phyloP scores from a whole-genome alignment of 2,797 vertebrate species.

The Channallabes apus region DNA sequence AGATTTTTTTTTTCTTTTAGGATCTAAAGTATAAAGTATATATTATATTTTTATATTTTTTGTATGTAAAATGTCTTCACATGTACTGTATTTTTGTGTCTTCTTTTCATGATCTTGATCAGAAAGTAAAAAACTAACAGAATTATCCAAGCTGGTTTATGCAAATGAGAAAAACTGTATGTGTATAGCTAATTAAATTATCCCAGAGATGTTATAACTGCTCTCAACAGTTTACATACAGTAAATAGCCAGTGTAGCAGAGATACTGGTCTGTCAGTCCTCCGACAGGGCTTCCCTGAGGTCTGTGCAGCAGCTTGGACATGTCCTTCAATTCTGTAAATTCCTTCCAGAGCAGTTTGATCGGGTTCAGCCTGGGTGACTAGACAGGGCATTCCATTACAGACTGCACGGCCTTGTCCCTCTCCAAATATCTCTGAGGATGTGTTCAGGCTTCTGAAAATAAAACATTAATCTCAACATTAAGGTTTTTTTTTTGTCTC shows the following conservation, averaged over 20 bases:
- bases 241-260: background rate
- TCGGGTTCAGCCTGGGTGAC: constrained; percentile 23
- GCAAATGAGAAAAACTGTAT: background rate
- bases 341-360: background rate
- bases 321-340: background rate
- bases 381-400: constrained; percentile 17
- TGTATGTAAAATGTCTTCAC: background rate
- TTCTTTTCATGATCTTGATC: background rate
- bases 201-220: background rate
- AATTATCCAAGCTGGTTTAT: background rate
- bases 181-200: background rate
- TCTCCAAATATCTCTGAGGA: background rate
- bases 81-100: too few species aligned
- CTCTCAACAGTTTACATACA: background rate
- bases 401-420: constrained; percentile 11
- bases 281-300: constrained; percentile 4
- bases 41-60: too few species aligned
- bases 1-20: too few species aligned
- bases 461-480: background rate
- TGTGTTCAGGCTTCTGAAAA: background rate
- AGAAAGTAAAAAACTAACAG: background rate
- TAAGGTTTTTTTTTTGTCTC: background rate
- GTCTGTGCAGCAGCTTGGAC: constrained; percentile 14
- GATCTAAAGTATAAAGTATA: too few species aligned
- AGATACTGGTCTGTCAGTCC: background rate